Conservation (phyloP, 2,888 invertebrate genomes). For the Scaptomyza parva region DNA sequence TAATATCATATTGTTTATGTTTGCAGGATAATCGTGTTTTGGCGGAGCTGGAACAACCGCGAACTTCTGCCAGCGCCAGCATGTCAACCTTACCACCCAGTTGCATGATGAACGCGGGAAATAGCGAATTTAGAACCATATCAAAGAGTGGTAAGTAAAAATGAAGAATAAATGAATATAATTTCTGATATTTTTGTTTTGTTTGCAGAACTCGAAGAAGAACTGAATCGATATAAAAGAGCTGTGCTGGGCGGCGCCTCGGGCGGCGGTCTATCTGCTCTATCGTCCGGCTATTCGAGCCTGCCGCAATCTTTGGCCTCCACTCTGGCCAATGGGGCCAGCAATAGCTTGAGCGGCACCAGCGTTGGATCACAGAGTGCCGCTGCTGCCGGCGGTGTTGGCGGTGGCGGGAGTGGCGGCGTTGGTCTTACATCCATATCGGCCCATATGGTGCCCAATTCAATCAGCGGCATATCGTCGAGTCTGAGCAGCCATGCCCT, state of each 20-base stretch:
- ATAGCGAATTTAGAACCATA: slow-evolving; percentile 83
- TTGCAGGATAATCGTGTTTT: slow-evolving; percentile 91
- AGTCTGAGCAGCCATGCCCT: slow-evolving; percentile 90
- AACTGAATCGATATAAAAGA: slow-evolving; percentile 83
- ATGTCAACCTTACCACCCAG: slow-evolving; percentile 82
- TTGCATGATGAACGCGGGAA: slow-evolving; percentile 81
- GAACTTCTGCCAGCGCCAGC: slow-evolving; percentile 85
- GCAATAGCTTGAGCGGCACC: slow-evolving; percentile 72
- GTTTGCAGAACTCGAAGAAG: slow-evolving; percentile 80
- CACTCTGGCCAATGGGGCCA: slow-evolving; percentile 76
- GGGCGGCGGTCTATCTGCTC: slow-evolving; percentile 66
- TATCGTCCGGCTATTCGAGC: slow-evolving; percentile 77
- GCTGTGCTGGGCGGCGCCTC: slow-evolving; percentile 78
- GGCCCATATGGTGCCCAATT: slow-evolving; percentile 79
- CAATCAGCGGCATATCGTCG: slow-evolving; percentile 86
- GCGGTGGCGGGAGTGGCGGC: too few relatives aligned
- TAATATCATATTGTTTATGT: neutral
- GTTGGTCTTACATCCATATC: slow-evolving; percentile 82
- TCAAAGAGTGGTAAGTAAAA: slow-evolving; percentile 81
- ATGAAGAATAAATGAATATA: too few relatives aligned
- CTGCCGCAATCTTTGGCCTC: slow-evolving; percentile 81
- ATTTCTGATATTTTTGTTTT: neutral
- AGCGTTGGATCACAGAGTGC: slow-evolving; percentile 69
- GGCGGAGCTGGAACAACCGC: slow-evolving; percentile 94
- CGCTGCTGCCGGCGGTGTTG: slow-evolving; percentile 46